Evolutionary conservation across 2,797 vertebrate species (phyloP), one percentile per base, ranked within the genome.

Genomic region (Cottoperca gobio): DNA sequence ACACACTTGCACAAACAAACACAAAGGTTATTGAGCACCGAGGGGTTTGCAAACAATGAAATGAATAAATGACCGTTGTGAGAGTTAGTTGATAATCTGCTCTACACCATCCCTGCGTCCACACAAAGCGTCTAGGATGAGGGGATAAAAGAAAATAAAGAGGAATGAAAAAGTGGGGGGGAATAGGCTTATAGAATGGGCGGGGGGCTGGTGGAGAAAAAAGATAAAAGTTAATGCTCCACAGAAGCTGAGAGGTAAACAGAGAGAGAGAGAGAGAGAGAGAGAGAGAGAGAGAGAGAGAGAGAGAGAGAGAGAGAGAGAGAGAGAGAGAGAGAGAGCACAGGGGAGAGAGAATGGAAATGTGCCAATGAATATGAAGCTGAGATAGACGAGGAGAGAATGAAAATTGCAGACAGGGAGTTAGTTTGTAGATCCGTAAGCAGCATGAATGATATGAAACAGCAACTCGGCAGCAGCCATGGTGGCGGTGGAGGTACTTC

Each of bases 171-270:
- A 85, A 70, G 14, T 67, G 62, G 66, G 65, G 65, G 55, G 53
- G 68, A 83, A 84, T 73, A 85, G 73, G 75, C 64, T 83, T 78
- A 83, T 40, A 59, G 70, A 53, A 84, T 39, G 77, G 79, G 68
- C 12, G 59, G 69, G 48, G 70, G 69, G 79, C 68, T 69, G 81
- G 59, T 72, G 79, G 72, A 35, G n/a, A 69, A 53, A 74, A 75
- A 53, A 81, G 42, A 82, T 76, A 79, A 82, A 88, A 82, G 77
- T 76, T 81, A 76, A 87, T 79, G 45, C 86, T 83, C 37, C 23
- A 61, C 54, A 81, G 58, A 88, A 65, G 62, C 72, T 62, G 81
- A 77, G 72, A 83, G 64, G 76, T 79, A 89, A 88, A 86, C 81
- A 75, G 74, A 79, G 42, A 60, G 52, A 79, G 42, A 60, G 52